Percentiles rank a stretch among this genome's conserved stretches.
Conservation (phyloP, 2,888 invertebrate genomes). For the Megalurothrips usitatus region DNA sequence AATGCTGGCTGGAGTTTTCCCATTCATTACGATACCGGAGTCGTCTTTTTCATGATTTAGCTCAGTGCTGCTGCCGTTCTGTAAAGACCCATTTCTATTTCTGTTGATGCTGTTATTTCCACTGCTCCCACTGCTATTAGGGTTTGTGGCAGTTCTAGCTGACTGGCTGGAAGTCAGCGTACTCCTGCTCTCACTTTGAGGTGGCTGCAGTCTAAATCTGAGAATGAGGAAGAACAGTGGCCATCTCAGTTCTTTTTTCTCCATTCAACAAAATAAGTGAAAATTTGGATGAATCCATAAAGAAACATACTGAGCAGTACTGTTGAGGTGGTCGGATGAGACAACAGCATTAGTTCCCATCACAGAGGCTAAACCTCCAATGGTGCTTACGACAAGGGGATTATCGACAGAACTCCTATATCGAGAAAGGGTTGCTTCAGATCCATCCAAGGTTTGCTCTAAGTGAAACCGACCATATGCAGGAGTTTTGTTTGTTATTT, state of each 20-base stretch:
- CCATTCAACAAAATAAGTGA: background rate
- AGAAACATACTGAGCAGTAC: background rate
- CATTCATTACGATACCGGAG: background rate
- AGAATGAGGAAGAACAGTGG: background rate
- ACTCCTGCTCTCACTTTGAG: background rate
- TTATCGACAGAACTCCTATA: background rate
- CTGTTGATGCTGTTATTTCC: background rate
- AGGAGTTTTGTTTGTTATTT: background rate
- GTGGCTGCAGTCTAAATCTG: background rate
- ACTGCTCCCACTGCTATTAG: background rate
- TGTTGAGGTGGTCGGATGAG: background rate
- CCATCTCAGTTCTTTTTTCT: background rate
- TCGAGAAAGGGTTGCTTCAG: conserved; percentile 1
- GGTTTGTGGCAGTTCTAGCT: background rate
- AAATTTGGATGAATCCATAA: no score
- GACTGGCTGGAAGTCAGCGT: background rate
- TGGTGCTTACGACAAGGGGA: background rate
- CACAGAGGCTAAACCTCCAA: background rate
- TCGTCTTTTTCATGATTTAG: background rate
- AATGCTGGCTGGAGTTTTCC: background rate
- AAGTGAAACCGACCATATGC: background rate
- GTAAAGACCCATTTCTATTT: background rate
- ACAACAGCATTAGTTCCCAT: background rate
- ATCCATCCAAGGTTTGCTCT: conserved; percentile 5
- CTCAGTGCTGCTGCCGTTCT: background rate